These are phyloP conservation scores for human DNA, from an alignment of 2,113 vertebrate species.

Conservation along the genomic window GRCh38 chr5:71310501-71311000, in stretches of 20 bases:
- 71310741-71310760: neutral
- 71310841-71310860: neutral
- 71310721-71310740: neutral
- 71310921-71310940: neutral
- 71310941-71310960: neutral
- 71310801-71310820: neutral
- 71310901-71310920: neutral
- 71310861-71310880: neutral
- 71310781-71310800: neutral
- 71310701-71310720: neutral
- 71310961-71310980: neutral
- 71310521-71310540: neutral
- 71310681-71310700: neutral
- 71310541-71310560: neutral
- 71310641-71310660: neutral
- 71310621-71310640: neutral
- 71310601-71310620: neutral
- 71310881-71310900: neutral
- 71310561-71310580: neutral
- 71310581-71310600: neutral
- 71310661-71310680: neutral
- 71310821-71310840: neutral
- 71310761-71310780: neutral
- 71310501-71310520: too few species aligned
- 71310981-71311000: neutral